Evolutionary conservation across 2,888 invertebrate genomes (phyloP).

Genomic region (Lymantria monacha): DNA sequence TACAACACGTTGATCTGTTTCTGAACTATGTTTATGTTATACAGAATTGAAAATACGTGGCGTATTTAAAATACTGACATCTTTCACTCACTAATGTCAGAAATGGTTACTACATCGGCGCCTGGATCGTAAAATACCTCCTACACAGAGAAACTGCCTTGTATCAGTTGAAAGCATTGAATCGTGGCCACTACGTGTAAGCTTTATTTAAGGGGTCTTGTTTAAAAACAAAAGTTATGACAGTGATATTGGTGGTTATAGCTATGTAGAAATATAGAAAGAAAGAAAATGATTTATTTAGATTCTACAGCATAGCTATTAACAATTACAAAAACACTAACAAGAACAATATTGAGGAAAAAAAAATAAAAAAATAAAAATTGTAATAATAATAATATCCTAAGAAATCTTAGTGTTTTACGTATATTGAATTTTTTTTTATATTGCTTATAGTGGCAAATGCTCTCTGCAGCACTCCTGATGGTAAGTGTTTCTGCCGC

Average conservation of each 20-base stretch:
- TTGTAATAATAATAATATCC: no score
- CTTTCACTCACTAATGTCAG: slow-evolving; percentile 31
- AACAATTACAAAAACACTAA: no score
- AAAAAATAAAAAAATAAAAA: no score
- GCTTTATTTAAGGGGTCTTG: slow-evolving; percentile 9
- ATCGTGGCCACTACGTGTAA: slow-evolving; percentile 12
- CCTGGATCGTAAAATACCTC: slow-evolving; percentile 32
- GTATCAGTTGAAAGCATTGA: slow-evolving; percentile 2
- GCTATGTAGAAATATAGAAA: slow-evolving; percentile 1
- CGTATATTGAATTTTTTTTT: no score
- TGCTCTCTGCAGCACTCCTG: no score
- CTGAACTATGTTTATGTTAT: neutral
- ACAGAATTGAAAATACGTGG: neutral
- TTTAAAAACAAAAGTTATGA: slow-evolving; percentile 16
- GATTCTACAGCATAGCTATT: no score
- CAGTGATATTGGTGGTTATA: neutral
- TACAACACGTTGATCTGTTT: neutral
- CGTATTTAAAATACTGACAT: neutral
- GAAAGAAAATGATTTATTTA: no score
- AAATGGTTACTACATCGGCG: slow-evolving; percentile 30
- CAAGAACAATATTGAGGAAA: no score
- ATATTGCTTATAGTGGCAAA: no score
- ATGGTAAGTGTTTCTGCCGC: no score
- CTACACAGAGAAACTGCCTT: slow-evolving; percentile 25
- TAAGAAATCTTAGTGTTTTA: no score